Conservation (phyloP, 2,113 vertebrate genomes). For the Oryzias curvinotus region DNA sequence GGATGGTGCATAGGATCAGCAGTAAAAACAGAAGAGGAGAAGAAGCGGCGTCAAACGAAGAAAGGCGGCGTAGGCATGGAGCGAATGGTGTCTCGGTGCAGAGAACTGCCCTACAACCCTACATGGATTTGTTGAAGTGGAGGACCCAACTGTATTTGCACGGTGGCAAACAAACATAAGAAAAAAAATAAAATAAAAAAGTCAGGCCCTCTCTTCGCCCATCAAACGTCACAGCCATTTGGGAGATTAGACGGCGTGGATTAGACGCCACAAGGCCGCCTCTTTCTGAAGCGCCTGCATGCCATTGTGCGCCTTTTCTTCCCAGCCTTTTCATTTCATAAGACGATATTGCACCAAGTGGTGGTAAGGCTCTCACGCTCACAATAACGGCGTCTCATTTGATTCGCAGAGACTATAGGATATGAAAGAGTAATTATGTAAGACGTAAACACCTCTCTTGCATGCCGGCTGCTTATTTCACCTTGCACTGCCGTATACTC, state of each 20-base stretch:
- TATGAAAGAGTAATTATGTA: slow-evolving; percentile 64
- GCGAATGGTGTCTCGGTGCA: slow-evolving; percentile 49
- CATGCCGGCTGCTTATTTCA: slow-evolving; percentile 42
- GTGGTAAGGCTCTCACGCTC: slow-evolving; percentile 59
- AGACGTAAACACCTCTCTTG: slow-evolving; percentile 63
- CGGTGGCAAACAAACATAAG: slow-evolving; percentile 51
- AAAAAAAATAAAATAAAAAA: neutral
- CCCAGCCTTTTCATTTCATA: slow-evolving; percentile 62
- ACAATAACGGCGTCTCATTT: slow-evolving; percentile 54
- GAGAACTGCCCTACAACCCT: slow-evolving; percentile 56
- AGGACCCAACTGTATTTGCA: slow-evolving; percentile 51
- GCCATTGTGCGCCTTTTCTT: slow-evolving; percentile 71
- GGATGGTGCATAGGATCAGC: slow-evolving; percentile 66
- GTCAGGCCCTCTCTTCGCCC: slow-evolving; percentile 37
- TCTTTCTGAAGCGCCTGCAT: slow-evolving; percentile 55
- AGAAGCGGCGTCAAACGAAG: slow-evolving; percentile 54
- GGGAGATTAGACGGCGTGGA: slow-evolving; percentile 69
- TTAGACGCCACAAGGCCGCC: slow-evolving; percentile 66
- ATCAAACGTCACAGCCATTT: slow-evolving; percentile 74
- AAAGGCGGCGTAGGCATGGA: slow-evolving; percentile 39
- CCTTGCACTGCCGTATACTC: slow-evolving; percentile 43
- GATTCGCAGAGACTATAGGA: slow-evolving; percentile 50
- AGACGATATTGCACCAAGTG: slow-evolving; percentile 65
- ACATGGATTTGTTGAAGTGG: slow-evolving; percentile 59
- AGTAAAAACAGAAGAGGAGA: slow-evolving; percentile 57